Conservation (phyloP, 2,797 vertebrate species). For the Hyperoplus lanceolatus region DNA sequence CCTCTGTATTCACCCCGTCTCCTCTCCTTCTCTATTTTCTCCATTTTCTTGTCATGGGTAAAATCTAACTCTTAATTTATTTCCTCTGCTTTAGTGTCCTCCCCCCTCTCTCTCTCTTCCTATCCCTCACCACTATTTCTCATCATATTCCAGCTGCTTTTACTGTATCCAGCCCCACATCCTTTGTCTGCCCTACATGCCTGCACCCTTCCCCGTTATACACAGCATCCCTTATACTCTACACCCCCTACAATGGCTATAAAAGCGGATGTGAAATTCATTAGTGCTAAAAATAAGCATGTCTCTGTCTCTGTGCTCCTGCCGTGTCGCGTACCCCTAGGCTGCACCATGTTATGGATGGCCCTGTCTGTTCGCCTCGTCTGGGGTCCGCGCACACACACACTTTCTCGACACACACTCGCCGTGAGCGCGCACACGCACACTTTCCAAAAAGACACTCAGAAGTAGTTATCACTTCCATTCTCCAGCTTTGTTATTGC, state of each 20-base stretch:
- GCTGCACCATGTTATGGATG: conserved; percentile 78
- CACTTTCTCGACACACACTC: conserved; percentile 21
- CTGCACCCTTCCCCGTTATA: not conserved
- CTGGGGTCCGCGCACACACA: conserved; percentile 55
- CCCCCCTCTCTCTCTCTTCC: conserved; percentile 3
- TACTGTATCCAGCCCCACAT: conserved; percentile 41
- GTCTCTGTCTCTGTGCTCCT: conserved; percentile 66
- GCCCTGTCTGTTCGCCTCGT: conserved; percentile 71
- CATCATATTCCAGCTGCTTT: conserved; percentile 38
- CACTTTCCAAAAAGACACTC: conserved; percentile 57
- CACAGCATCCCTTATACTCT: conserved; percentile 1
- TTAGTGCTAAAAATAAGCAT: conserved; percentile 85
- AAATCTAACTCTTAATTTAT: not conserved
- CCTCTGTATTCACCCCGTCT: conserved; percentile 1
- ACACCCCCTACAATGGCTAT: conserved; percentile 35
- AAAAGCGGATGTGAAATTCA: conserved; percentile 79
- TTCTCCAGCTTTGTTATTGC: conserved; percentile 59
- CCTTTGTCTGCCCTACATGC: conserved; percentile 50
- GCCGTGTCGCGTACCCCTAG: conserved; percentile 71
- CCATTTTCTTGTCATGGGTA: not conserved
- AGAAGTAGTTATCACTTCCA: conserved; percentile 67
- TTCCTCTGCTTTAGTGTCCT: conserved; percentile 6
- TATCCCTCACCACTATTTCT: conserved; percentile 24
- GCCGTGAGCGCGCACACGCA: conserved; percentile 12
- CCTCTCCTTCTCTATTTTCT: conserved; percentile 15